A percentile compares a stretch with the other conserved stretches of the same genome.
These are phyloP conservation scores for Ciconia maguari DNA, from an alignment of 2,113 vertebrate genomes.

Conservation along the genomic window DNA sequence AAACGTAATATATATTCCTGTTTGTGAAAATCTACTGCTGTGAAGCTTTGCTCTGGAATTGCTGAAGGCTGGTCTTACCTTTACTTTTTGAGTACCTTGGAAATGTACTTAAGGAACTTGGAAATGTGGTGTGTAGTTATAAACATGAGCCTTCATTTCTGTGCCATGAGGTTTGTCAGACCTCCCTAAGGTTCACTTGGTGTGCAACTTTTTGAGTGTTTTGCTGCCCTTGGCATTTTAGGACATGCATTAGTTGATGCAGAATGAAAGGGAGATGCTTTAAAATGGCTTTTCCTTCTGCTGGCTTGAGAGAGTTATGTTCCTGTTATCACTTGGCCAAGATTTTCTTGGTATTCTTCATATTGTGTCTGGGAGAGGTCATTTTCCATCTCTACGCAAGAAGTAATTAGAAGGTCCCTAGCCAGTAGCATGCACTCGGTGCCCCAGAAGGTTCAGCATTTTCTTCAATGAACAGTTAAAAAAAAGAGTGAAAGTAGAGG, in stretches of 20 bases:
- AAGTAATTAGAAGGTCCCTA: not conserved
- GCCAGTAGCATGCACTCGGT: not conserved
- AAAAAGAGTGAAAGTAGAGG: conserved; percentile 35
- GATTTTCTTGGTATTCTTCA: not conserved
- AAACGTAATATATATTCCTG: not conserved
- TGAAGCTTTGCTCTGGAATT: not conserved
- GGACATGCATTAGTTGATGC: not conserved
- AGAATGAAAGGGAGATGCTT: not conserved
- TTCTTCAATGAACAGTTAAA: conserved; percentile 43
- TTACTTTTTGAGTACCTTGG: not conserved
- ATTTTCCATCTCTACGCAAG: not conserved
- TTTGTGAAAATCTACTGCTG: not conserved
- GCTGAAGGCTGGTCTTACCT: not conserved
- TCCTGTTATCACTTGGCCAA: not conserved
- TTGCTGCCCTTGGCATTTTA: not conserved
- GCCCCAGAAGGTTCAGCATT: not conserved
- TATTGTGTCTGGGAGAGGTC: not conserved
- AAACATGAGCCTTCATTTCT: not conserved
- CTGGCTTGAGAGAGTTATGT: not conserved
- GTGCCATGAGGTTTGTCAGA: not conserved
- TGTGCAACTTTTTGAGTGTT: not conserved
- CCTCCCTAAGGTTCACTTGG: not conserved
- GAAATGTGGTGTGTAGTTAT: not conserved
- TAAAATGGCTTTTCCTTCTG: not conserved
- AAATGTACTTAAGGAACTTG: not conserved